Evolutionary conservation across 2,113 vertebrate species (phyloP).

Genomic region (Semicossyphus pulcher): DNA sequence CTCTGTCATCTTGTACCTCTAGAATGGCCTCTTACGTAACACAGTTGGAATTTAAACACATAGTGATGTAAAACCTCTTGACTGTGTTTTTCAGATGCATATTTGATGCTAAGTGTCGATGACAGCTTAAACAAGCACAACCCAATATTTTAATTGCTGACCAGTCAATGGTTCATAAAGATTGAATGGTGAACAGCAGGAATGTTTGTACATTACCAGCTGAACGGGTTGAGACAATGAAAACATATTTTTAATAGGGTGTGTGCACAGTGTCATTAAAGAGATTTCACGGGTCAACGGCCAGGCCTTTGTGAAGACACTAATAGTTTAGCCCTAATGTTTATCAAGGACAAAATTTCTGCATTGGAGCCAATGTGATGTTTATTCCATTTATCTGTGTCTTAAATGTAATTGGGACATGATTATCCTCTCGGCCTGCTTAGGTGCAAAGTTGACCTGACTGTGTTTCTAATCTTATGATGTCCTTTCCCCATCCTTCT

Average conservation of each 20-base stretch:
- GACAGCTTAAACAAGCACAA: neutral
- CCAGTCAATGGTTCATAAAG: neutral
- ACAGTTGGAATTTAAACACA: neutral
- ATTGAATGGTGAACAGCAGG: neutral
- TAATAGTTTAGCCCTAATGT: neutral
- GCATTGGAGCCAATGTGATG: neutral
- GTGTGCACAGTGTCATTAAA: neutral
- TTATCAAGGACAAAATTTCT: neutral
- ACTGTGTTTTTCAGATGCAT: neutral
- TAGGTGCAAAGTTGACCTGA: no score
- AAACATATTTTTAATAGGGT: neutral
- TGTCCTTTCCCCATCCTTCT: neutral
- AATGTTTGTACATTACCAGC: neutral
- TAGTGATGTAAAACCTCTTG: neutral
- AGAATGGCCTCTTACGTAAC: neutral
- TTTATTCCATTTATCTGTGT: neutral
- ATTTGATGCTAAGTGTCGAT: neutral
- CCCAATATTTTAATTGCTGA: neutral
- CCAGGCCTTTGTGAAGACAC: neutral
- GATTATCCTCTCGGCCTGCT: no score
- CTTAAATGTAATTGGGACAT: neutral
- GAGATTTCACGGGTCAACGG: neutral
- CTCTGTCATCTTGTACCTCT: neutral
- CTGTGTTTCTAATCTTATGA: neutral
- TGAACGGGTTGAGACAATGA: neutral